These are phyloP conservation scores for Protonemura montana DNA, from an alignment of 2,888 invertebrate species.

Conservation along the genomic window DNA sequence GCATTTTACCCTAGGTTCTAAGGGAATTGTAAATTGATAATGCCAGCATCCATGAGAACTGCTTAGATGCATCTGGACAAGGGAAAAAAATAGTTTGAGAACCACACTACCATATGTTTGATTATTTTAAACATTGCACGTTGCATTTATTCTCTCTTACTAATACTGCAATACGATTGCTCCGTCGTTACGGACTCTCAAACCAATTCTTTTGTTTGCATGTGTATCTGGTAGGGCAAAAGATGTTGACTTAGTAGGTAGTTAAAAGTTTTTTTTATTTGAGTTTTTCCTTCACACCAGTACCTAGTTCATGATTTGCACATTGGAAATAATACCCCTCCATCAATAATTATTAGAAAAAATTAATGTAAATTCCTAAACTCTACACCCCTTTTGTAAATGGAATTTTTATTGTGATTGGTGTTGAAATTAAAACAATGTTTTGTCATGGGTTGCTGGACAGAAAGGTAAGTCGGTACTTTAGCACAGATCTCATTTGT, in stretches of 20 bases:
- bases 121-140: slow-evolving; percentile 33
- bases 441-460: slow-evolving; percentile 4
- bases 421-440: background rate
- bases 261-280: background rate
- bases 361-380: background rate
- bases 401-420: background rate
- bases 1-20: too few relatives aligned
- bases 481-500: background rate
- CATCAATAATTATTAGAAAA: background rate
- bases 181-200: slow-evolving; percentile 14
- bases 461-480: slow-evolving; percentile 5
- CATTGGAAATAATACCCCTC: background rate
- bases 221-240: slow-evolving; percentile 24
- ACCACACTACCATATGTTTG: background rate
- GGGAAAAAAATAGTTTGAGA: background rate
- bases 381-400: background rate
- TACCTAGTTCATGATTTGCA: background rate
- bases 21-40: too few relatives aligned
- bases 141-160: slow-evolving; percentile 43
- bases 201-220: slow-evolving; percentile 1
- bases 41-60: background rate
- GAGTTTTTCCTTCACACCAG: background rate
- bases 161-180: slow-evolving; percentile 46
- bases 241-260: background rate
- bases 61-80: background rate